phyloP scores from a whole-genome alignment of 2,888 invertebrate genomes.

The Noctua janthe region DNA sequence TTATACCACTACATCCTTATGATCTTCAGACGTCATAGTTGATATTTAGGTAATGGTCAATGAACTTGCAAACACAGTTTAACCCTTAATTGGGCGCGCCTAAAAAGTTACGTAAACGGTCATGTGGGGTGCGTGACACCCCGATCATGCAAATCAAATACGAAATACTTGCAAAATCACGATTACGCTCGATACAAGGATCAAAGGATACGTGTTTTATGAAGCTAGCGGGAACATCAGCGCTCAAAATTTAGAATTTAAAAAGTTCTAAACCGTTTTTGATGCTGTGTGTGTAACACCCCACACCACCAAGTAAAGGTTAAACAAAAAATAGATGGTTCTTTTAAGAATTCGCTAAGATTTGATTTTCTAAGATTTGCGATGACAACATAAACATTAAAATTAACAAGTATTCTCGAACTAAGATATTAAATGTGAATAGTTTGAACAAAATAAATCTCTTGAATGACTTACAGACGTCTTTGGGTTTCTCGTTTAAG shows the following conservation, averaged over 20 bases:
- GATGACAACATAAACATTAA: not conserved
- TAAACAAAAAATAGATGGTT: not conserved
- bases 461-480: slow-evolving; percentile 53
- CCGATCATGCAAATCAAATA: too few relatives aligned
- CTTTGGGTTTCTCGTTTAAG: slow-evolving; percentile 39
- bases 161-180: too few relatives aligned
- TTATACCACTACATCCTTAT: slow-evolving; percentile 14
- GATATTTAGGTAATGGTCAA: not conserved
- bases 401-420: slow-evolving; percentile 13
- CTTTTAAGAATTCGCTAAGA: not conserved
- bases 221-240: too few relatives aligned
- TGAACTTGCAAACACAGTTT: not conserved
- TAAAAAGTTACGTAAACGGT: too few relatives aligned
- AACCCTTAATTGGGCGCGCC: too few relatives aligned
- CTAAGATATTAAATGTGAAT: slow-evolving; percentile 10
- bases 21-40: not conserved
- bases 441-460: slow-evolving; percentile 39
- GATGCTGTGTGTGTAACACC: too few relatives aligned
- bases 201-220: not conserved
- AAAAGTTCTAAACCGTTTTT: too few relatives aligned
- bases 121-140: too few relatives aligned
- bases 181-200: too few relatives aligned
- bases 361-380: not conserved
- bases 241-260: too few relatives aligned
- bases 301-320: too few relatives aligned